Conservation (phyloP, 2,888 invertebrate genomes). For the Leptopterna dolabrata region DNA sequence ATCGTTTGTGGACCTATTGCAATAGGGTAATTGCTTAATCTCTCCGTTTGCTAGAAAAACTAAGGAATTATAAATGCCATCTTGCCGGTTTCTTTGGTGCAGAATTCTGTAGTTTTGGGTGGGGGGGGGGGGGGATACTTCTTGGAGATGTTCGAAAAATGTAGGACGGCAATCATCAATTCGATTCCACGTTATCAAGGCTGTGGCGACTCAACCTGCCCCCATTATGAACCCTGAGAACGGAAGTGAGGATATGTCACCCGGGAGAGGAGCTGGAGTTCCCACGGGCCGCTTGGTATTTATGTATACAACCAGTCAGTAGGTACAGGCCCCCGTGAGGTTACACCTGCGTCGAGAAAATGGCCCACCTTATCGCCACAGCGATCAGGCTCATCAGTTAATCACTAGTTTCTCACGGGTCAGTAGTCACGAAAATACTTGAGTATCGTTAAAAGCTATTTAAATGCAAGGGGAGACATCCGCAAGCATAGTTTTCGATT, state of each 20-base stretch:
- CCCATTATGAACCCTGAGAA: constrained; percentile 21
- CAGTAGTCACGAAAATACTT: background rate
- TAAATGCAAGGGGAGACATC: background rate
- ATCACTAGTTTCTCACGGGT: constrained; percentile 37
- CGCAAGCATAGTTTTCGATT: background rate
- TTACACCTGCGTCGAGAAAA: constrained; percentile 27
- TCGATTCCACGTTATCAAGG: background rate
- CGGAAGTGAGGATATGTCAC: constrained; percentile 50
- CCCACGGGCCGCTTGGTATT: constrained; percentile 14
- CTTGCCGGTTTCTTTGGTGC: no score
- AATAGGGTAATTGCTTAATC: no score
- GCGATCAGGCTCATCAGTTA: constrained; percentile 42
- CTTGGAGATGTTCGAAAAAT: no score
- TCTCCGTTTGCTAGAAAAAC: no score
- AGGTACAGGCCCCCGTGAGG: background rate
- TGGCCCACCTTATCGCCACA: background rate
- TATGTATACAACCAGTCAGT: background rate
- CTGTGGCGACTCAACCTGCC: background rate
- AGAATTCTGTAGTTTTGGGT: no score
- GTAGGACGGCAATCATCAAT: background rate
- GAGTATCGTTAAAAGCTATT: background rate
- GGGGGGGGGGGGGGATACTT: no score
- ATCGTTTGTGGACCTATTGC: no score
- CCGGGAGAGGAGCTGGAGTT: background rate
- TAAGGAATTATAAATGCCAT: no score